Evolutionary conservation across 2,797 vertebrate species (phyloP), one percentile per base, ranked within the genome.

Genomic region (Alcedo atthis): DNA sequence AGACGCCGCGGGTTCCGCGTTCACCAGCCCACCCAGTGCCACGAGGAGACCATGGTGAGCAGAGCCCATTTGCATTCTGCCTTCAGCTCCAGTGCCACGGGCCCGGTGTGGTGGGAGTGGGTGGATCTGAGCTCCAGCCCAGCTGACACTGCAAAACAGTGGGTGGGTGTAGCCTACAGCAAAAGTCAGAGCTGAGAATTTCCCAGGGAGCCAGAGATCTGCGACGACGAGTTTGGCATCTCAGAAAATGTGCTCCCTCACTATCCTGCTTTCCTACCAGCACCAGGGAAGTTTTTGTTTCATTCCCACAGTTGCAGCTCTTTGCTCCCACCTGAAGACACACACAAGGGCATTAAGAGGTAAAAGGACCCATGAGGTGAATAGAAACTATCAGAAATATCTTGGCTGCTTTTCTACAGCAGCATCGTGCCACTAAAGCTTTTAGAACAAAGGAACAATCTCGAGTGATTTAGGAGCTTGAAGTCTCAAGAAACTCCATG

Each of bases 71-170:
- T 80, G 69, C 80, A 64, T 88, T 81, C 67, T 64, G 94, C 85
- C 85, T 85, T 51, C 55, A 75, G 82, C 59, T 21, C 55, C 70
- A 54, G 55, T 4, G 51, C 17, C 45, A 49, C 0, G 30, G 71
- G 71, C 55, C 73, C 2, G 1, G 42, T n/a, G 43, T 0, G 4
- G 78, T 0, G 1, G 13, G 18, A 67, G 91, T 82, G 85, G 92
- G 94, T 46, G 81, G 85, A 81, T 93, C 82, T 49, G 70, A 94
- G 91, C 92, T 76, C 77, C 91, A 88, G 85, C 94, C 95, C 91
- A 90, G 94, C 74, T 92, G 94, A 93, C 89, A 82, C 92, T 77
- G 86, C 86, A 92, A 17, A 92, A 25, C 8, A n/a, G 94, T 93
- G 90, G 94, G 94, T 77, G 92, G 94, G 32, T 95, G 81, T 37